phyloP scores from a whole-genome alignment of 2,888 invertebrate species.

The Liposcelis brunnea region DNA sequence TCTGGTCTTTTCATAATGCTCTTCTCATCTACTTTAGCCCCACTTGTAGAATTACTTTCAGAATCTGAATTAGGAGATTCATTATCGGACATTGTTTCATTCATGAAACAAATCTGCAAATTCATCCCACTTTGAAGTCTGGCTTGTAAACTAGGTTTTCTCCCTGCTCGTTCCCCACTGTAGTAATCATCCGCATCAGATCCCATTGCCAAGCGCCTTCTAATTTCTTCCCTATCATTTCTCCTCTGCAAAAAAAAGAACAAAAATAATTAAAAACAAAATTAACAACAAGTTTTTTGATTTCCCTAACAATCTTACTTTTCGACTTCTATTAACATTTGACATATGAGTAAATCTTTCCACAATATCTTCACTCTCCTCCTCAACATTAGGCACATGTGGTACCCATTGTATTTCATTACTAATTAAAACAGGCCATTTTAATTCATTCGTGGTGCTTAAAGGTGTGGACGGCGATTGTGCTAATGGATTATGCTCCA shows the following conservation, averaged over 20 bases:
- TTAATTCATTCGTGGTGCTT: slow-evolving; percentile 29
- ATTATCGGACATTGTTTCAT: slow-evolving; percentile 72
- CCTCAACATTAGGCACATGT: slow-evolving; percentile 22
- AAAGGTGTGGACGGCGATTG: slow-evolving; percentile 1
- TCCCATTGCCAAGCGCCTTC: slow-evolving; percentile 72
- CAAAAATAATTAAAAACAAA: slow-evolving; percentile 9
- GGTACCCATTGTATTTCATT: slow-evolving; percentile 31
- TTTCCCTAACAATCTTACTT: neutral
- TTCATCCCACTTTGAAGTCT: slow-evolving; percentile 81
- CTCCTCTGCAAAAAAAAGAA: slow-evolving; percentile 46
- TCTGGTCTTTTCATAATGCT: neutral
- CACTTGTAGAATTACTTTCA: slow-evolving; percentile 30
- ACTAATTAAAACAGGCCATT: slow-evolving; percentile 36
- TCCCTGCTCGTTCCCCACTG: slow-evolving; percentile 45
- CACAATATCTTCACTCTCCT: slow-evolving; percentile 23
- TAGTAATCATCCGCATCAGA: slow-evolving; percentile 57
- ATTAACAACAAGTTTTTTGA: neutral
- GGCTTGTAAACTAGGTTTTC: slow-evolving; percentile 75
- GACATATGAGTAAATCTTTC: slow-evolving; percentile 20
- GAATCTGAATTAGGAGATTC: slow-evolving; percentile 61
- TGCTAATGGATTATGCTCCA: slow-evolving; percentile 1
- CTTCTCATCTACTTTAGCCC: neutral
- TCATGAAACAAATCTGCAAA: slow-evolving; percentile 91
- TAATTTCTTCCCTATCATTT: slow-evolving; percentile 84
- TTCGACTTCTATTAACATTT: neutral